Evolutionary conservation across 2,888 invertebrate species (phyloP), one percentile per base, ranked within the genome.

Genomic region (Eupsilia transversa): DNA sequence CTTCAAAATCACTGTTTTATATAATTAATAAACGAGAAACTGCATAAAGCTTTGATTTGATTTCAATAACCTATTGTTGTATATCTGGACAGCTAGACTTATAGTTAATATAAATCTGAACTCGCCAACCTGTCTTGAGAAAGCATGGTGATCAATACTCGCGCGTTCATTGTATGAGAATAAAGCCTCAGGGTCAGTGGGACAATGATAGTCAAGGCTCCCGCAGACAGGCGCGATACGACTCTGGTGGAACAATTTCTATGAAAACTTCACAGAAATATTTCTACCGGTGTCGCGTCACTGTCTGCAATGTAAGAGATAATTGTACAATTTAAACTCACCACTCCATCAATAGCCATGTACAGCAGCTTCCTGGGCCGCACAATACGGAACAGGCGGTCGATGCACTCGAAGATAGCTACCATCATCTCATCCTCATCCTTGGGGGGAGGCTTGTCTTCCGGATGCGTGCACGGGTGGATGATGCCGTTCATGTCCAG

Each of bases 401-500:
- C 99, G 84, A 99, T 99, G 94, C 99, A 99, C 90, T 99, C 99
- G 93, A 99, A 99, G 91, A 99, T 99, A 63, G 99, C 98, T 65
- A 99, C 97, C 99, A 99, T 99, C 99, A 99, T 99, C 97, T 99
- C 99, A 91, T 99, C 99, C 94, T 99, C 99, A 96, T 99, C 98
- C 94, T 98, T 99, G 0, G 99, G 99, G 0, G 99, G 98, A 3
- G 99, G 99, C 79, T 98, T 98, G 93, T 99, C 99, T 94, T 99
- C 99, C 0, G 99, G 99, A 97, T 99, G 99, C 14, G 99, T 99
- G 93, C 99, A 99, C 0, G 99, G 99, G 96, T 99, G 99, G 89
- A 99, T 99, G 86, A 99, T 99, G 0, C 99, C 99, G 93, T 99
- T 99, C 99, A 99, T 99, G 92, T 99, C 99, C 91, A 99, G 96